Evolutionary conservation across 2,888 invertebrate genomes (phyloP).

Genomic region (Acronicta leporina): DNA sequence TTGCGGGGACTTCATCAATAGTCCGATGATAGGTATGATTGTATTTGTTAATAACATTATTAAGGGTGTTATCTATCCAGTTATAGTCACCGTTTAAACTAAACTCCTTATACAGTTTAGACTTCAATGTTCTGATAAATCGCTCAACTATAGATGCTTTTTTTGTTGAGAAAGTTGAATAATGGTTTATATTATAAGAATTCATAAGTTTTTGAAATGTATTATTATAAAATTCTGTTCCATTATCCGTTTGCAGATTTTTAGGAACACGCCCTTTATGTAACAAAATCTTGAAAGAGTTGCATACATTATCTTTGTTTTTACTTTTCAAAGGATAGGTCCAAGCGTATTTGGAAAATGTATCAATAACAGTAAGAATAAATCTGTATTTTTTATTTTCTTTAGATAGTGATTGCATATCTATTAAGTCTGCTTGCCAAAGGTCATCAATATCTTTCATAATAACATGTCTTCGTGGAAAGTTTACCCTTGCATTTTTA

Average conservation of each 20-base stretch:
- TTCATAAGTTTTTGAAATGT: too few species aligned
- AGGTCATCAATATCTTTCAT: too few species aligned
- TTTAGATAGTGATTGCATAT: too few species aligned
- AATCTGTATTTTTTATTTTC: too few species aligned
- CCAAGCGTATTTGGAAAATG: conserved; percentile 17
- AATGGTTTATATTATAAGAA: conserved; percentile 11
- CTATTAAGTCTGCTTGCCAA: too few species aligned
- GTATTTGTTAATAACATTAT: neutral
- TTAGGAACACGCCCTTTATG: neutral
- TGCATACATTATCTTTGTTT: neutral
- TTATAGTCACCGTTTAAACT: neutral
- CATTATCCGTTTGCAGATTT: too few species aligned
- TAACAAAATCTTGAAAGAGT: neutral
- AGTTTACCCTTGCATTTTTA: conserved; percentile 21
- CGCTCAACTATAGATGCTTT: conserved; percentile 37
- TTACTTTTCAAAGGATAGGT: neutral
- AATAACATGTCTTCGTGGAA: conserved; percentile 4
- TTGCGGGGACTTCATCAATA: conserved; percentile 11
- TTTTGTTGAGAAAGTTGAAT: conserved; percentile 26
- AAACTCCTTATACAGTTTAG: conserved; percentile 5
- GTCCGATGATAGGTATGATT: neutral
- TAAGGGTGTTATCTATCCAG: neutral
- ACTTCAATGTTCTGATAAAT: neutral
- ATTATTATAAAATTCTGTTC: too few species aligned
- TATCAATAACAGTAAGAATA: too few species aligned